Evolutionary conservation across 2,888 invertebrate genomes (phyloP).

Genomic region (Stenurella melanura): DNA sequence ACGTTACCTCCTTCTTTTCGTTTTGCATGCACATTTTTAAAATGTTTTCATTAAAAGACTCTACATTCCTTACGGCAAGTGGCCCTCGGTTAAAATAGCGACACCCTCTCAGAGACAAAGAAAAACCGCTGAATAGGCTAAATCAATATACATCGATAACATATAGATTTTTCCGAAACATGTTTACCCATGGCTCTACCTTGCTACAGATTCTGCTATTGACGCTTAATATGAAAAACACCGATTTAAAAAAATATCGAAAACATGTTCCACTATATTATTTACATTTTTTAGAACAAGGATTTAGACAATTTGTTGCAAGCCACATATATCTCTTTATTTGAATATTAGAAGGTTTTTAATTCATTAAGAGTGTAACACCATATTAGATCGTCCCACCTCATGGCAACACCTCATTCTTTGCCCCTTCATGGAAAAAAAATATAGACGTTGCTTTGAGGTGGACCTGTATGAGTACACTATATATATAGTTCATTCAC

Average conservation of each 20-base stretch:
- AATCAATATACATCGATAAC: neutral
- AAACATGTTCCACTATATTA: constrained; percentile 31
- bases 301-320: constrained; percentile 25
- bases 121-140: neutral
- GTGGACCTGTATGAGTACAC: neutral
- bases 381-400: neutral
- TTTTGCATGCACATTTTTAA: too few relatives aligned
- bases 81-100: too few relatives aligned
- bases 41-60: too few relatives aligned
- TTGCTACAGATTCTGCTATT: constrained; percentile 1
- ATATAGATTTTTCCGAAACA: constrained; percentile 4
- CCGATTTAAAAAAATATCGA: constrained; percentile 32
- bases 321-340: constrained; percentile 22
- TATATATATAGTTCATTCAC: constrained; percentile 1
- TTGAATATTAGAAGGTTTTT: constrained; percentile 14
- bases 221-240: constrained; percentile 22
- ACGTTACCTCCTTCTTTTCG: too few relatives aligned
- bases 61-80: too few relatives aligned
- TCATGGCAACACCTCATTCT: neutral
- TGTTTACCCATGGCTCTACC: neutral
- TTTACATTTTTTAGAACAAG: constrained; percentile 31
- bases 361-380: constrained; percentile 7
- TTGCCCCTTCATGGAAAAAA: neutral
- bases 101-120: neutral
- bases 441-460: neutral